Base-by-base conservation (phyloP, 1,140 invertebrate species). In the Temnothorax curvispinosus region DNA sequence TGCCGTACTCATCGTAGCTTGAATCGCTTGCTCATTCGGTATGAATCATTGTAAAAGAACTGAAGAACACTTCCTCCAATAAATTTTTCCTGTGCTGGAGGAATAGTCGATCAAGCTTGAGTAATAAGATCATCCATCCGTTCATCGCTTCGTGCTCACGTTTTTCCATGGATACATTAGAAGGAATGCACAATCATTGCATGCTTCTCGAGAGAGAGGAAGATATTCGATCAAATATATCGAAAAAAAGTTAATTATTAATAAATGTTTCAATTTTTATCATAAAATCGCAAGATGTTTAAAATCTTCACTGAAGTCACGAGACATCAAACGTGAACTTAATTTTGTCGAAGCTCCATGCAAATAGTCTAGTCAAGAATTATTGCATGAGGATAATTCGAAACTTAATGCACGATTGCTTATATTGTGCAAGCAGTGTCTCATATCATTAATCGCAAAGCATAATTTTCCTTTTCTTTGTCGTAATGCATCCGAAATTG, bases 51-150 rank as follows among this genome's bases (percentile, higher is more conserved):
- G 65, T 27, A 35, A 58, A 52, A 35, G 15, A 82, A 50, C 64
- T 72, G 44, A 50, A 64, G 60, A 67, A 72, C 64, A 64, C 84
- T 88, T 89, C 86, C 91, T 91, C 88, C 91, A 89, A 91, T 88
- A 91, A 87, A 65, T 89, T 52, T 74, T 91, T 85, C 9, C 91
- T 91, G 91, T 91, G 91, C 91, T 91, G 91, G 90, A 91, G 91
- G 88, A 89, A 91, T 76, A 62, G 65, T 62, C 21, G 60, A 71
- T 88, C n/a, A 58, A 47, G 65, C 84, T 87, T 72, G 52, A 84
- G 50, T 62, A 47, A 62, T 32, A 56, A 81, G 69, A 60, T 82
- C 60, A 21, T 47, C n/a, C 35, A 38, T 65, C 8, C 32, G 21
- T 74, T 84, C 47, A 56, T 62, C 32, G 56, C 72, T 72, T 80